Evolutionary conservation across 2,113 vertebrate genomes (phyloP), one percentile per base, ranked within the genome.

Genomic region (Cairina moschata): DNA sequence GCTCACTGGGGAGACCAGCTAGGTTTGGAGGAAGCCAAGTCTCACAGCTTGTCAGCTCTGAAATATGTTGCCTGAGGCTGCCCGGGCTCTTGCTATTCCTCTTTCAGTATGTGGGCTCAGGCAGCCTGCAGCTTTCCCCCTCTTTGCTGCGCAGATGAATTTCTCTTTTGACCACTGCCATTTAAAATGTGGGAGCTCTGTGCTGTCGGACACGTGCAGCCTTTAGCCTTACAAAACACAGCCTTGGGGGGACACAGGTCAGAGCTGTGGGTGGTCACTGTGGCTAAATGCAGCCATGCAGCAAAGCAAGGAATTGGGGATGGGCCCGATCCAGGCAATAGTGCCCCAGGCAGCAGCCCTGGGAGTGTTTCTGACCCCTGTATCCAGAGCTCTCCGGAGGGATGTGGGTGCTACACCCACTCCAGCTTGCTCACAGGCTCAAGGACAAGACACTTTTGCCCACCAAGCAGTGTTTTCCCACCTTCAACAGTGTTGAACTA

Each of bases 21-120:
- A 56, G 32, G 78, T 80, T 17, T 95, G 95, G 93, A 93, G 68
- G 82, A 58, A 94, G 89, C 90, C 91, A 93, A 85, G 36, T 32
- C 90, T 88, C 63, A 84, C 82, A 93, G 75, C 90, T 88, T 95
- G 87, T 94, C 91, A 91, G 71, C 34, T 93, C 72, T 95, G 91
- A 93, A 91, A 86, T 83, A 55, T 8, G 71, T 77, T 80, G 75
- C 91, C 95, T 90, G 55, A 67, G 95, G 96, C 94, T 91, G 75
- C 87, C 75, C 87, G 67, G 44, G 25, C 59, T 90, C 40, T 93
- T 80, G 36, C 62, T 84, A 68, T 84, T 90, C 85, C 56, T 93
- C 69, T 75, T 40, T 40, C 40, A 40, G 12, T 40, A 48, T 31
- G 40, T 94, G 88, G 88, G 56, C 42, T 83, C 6, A 68, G 83